phyloP scores from a whole-genome alignment of 2,888 invertebrate genomes.

The Allophyes oxyacanthae region DNA sequence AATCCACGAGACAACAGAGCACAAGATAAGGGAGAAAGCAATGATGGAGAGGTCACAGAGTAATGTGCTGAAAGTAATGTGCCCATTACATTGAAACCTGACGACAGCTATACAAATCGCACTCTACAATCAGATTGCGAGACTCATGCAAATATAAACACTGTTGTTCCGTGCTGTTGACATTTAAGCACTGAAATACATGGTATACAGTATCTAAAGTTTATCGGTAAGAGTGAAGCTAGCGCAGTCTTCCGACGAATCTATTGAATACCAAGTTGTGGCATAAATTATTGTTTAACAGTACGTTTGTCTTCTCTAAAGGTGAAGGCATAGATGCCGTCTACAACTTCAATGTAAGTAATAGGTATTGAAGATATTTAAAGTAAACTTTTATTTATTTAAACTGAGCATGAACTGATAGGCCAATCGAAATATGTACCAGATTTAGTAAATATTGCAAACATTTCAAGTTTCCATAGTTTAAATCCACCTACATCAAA shows the following conservation, averaged over 20 bases:
- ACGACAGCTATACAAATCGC: conserved; percentile 64
- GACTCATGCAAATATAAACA: conserved; percentile 54
- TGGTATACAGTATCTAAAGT: conserved; percentile 53
- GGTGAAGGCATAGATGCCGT: no score
- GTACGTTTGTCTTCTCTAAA: no score
- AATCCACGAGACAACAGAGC: conserved; percentile 43
- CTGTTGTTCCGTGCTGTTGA: conserved; percentile 44
- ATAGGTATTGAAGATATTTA: no score
- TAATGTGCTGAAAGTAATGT: conserved; percentile 68
- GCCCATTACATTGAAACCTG: conserved; percentile 45
- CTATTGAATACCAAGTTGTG: conserved; percentile 43
- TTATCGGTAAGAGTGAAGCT: conserved; percentile 48
- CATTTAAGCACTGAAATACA: conserved; percentile 51
- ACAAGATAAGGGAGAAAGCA: conserved; percentile 59
- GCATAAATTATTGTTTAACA: conserved; percentile 3
- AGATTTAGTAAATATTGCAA: conserved; percentile 13
- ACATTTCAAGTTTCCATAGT: conserved; percentile 32
- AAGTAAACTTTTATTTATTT: no score
- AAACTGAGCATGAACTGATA: no score
- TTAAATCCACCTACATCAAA: conserved; percentile 36
- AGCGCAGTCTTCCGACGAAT: conserved; percentile 25
- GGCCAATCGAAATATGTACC: not conserved
- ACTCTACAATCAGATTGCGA: conserved; percentile 64
- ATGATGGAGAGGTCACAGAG: conserved; percentile 64
- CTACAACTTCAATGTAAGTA: no score